Percentiles rank a stretch among this genome's conserved stretches.
Conservation (phyloP, 2,113 vertebrate genomes). For the Chloropsis cyanopogon region DNA sequence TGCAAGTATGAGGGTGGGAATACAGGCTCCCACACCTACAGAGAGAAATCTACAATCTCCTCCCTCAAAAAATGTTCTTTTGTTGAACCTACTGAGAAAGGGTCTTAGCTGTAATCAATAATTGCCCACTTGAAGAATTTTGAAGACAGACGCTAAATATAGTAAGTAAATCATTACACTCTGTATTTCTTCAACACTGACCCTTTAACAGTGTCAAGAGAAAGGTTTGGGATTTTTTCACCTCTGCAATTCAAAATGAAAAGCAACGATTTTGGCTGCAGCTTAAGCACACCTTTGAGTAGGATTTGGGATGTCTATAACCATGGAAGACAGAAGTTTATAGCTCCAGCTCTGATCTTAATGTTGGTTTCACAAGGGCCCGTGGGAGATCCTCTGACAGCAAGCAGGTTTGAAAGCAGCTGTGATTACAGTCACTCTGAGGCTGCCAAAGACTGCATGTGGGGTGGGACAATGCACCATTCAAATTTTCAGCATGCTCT, state of each 20-base stretch:
- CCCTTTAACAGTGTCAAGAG: not conserved
- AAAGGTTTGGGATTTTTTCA: not conserved
- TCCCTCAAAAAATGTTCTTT: not conserved
- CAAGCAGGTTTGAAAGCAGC: conserved; percentile 8
- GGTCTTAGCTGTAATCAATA: not conserved
- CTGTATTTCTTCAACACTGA: not conserved
- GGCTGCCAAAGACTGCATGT: not conserved
- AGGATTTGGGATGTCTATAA: conserved; percentile 37
- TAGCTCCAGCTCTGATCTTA: conserved; percentile 17
- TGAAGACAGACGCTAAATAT: not conserved
- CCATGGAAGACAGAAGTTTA: conserved; percentile 2
- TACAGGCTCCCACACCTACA: not conserved
- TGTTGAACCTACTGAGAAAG: not conserved
- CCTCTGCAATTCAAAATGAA: not conserved
- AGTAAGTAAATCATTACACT: not conserved
- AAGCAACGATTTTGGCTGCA: not conserved
- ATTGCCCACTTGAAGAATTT: not conserved
- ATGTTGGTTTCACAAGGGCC: not conserved
- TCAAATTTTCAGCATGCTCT: not conserved
- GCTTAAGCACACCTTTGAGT: not conserved
- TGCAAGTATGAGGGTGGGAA: not conserved
- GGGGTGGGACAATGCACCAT: not conserved
- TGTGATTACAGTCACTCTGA: conserved; percentile 1
- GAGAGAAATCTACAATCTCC: not conserved
- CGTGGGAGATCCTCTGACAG: not conserved